Conservation (phyloP, 1,140 invertebrate genomes). For the Bombus confusus region DNA sequence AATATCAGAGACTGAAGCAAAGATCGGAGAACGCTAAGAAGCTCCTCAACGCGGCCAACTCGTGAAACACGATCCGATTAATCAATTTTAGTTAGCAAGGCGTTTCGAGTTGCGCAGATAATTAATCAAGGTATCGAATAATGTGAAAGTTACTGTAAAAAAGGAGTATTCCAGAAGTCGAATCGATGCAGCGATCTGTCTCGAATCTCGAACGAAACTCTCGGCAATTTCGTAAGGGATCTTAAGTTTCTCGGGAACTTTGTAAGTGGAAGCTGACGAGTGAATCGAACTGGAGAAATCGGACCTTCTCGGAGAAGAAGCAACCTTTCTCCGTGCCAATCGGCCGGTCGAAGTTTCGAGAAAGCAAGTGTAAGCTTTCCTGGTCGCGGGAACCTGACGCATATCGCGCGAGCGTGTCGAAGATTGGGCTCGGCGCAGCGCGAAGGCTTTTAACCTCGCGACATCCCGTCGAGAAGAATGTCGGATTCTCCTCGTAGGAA, state of each 20-base stretch:
- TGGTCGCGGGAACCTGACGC: neutral
- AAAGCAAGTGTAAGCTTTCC: slow-evolving; percentile 9
- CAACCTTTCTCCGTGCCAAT: neutral
- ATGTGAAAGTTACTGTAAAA: neutral
- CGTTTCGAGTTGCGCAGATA: no score
- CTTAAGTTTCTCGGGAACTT: neutral
- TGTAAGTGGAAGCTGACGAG: neutral
- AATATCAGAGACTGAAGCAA: neutral
- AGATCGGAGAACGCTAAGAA: neutral
- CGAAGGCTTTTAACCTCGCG: slow-evolving; percentile 23
- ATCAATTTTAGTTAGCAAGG: neutral
- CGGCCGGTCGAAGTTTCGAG: slow-evolving; percentile 1
- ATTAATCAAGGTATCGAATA: neutral
- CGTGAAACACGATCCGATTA: no score
- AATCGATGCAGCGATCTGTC: neutral
- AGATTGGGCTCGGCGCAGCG: neutral
- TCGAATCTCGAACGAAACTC: neutral
- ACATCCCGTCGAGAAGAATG: neutral
- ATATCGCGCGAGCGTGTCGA: neutral
- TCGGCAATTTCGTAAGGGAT: neutral
- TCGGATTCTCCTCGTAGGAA: neutral
- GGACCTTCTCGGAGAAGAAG: neutral
- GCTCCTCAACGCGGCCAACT: neutral
- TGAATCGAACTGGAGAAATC: slow-evolving; percentile 4
- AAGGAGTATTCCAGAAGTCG: neutral